A percentile compares a stretch with the other conserved stretches of the same genome.
Conservation (phyloP, 2,888 invertebrate genomes). For the Zygaena filipendulae region DNA sequence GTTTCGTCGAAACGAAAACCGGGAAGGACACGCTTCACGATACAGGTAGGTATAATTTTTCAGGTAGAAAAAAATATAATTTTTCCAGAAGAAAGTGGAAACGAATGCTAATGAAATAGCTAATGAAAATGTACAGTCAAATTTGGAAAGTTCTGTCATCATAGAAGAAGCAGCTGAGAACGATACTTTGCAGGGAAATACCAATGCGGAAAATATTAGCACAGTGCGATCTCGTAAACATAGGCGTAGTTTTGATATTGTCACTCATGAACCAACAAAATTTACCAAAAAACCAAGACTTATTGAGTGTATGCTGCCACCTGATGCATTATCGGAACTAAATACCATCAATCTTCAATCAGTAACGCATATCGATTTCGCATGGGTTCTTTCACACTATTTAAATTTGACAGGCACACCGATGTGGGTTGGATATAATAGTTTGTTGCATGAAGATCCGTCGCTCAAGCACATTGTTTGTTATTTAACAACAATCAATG, state of each 20-base stretch:
- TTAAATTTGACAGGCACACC: slow-evolving; percentile 1
- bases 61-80: slow-evolving; percentile 7
- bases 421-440: slow-evolving; percentile 1
- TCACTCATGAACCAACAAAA: slow-evolving; percentile 1
- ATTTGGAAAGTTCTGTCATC: no score
- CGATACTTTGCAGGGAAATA: neutral
- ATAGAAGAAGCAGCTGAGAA: slow-evolving; percentile 1
- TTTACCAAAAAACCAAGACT: neutral
- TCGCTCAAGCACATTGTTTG: slow-evolving; percentile 5
- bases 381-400: slow-evolving; percentile 3
- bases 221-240: no score
- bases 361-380: slow-evolving; percentile 7
- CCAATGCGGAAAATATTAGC: no score
- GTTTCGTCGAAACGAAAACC: slow-evolving; percentile 12
- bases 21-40: slow-evolving; percentile 16
- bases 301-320: neutral
- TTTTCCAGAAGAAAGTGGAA: no score
- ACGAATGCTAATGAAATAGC: no score
- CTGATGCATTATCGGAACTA: neutral
- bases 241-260: no score
- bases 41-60: slow-evolving; percentile 15
- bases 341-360: neutral
- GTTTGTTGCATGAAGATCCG: neutral
- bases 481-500: slow-evolving; percentile 15
- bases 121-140: no score